Evolutionary conservation across 2,888 invertebrate genomes (phyloP).

Genomic region (Calliopum simillimum): DNA sequence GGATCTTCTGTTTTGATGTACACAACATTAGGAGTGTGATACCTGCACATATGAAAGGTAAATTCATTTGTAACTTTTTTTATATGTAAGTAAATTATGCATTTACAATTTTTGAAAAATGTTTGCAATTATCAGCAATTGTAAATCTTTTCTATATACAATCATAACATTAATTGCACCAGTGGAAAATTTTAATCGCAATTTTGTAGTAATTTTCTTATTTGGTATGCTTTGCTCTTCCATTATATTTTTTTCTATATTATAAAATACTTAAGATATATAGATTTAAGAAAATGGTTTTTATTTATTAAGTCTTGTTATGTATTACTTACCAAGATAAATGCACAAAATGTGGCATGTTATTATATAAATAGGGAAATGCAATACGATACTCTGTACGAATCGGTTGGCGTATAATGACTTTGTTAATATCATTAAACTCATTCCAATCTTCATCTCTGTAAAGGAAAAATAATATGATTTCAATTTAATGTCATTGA

Average conservation of each 20-base stretch:
- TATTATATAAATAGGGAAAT: conserved; percentile 99
- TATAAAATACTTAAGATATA: not conserved
- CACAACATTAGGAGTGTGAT: conserved; percentile 98
- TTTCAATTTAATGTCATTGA: not conserved
- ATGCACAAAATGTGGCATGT: conserved; percentile 98
- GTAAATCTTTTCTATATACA: conserved; percentile 61
- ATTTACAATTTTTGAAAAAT: not conserved
- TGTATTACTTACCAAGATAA: conserved; percentile 89
- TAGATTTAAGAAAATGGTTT: not conserved
- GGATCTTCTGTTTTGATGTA: conserved; percentile 99
- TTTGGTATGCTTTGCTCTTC: conserved; percentile 48
- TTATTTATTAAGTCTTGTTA: not conserved
- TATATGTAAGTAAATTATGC: not conserved
- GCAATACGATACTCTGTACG: conserved; percentile 99
- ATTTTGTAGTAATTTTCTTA: conserved; percentile 69
- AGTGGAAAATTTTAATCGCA: conserved; percentile 70
- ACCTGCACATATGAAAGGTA: conserved; percentile 75
- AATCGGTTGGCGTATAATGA: conserved; percentile 98
- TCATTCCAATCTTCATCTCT: conserved; percentile 99
- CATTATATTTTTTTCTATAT: conserved; percentile 47
- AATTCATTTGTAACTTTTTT: not conserved
- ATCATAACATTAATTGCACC: conserved; percentile 69
- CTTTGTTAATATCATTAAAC: conserved; percentile 99
- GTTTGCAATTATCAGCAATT: conserved; percentile 73
- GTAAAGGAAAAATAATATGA: conserved; percentile 50